Evolutionary conservation across 2,113 vertebrate genomes (phyloP).

Genomic region (Callithrix jacchus): DNA sequence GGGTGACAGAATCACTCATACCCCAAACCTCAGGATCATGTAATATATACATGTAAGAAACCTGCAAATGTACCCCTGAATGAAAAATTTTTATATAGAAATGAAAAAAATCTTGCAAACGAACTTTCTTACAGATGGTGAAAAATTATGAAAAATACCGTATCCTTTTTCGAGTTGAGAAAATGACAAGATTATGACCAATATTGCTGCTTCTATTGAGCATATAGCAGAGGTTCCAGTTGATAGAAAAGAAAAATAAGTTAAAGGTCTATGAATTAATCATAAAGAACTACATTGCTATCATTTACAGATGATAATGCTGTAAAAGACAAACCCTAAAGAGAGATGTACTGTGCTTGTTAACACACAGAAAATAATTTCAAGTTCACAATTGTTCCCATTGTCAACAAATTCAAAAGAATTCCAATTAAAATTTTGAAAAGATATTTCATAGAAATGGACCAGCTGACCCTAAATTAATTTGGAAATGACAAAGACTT

Average conservation of each 20-base stretch:
- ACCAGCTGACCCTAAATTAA: background rate
- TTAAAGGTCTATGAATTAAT: background rate
- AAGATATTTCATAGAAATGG: background rate
- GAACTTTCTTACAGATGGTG: no score
- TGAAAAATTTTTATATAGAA: no score
- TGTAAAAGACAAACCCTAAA: background rate
- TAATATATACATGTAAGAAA: no score
- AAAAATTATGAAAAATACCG: background rate
- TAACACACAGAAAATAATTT: conserved; percentile 12
- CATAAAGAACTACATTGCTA: background rate
- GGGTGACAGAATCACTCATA: no score
- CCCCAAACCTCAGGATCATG: no score
- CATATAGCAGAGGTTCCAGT: background rate
- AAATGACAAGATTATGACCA: background rate
- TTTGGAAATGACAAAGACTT: background rate
- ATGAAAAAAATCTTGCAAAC: no score
- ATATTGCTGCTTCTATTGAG: background rate
- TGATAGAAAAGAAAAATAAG: background rate
- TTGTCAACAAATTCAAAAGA: background rate
- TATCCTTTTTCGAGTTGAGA: background rate
- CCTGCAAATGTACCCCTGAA: no score
- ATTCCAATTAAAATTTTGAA: conserved; percentile 28
- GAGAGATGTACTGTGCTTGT: background rate
- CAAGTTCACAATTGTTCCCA: background rate
- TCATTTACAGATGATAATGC: background rate